Conservation (phyloP, 2,113 vertebrate species). For the Gobius niger region DNA sequence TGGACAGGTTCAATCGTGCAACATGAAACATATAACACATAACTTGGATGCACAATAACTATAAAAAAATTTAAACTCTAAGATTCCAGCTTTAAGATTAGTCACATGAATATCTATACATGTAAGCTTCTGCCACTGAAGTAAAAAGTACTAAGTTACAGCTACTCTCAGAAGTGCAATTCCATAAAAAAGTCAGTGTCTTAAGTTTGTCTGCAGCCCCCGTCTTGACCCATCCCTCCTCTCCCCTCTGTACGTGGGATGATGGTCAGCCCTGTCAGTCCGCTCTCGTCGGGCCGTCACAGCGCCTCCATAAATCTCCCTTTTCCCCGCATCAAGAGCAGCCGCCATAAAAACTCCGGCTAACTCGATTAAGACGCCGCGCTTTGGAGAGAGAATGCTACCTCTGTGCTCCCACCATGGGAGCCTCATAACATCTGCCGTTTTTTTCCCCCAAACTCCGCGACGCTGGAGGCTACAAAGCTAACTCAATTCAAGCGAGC, state of each 20-base stretch:
- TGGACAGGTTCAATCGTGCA: no score
- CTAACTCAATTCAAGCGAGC: slow-evolving; percentile 41
- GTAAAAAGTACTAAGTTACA: no score
- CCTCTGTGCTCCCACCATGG: slow-evolving; percentile 25
- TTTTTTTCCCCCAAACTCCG: slow-evolving; percentile 38
- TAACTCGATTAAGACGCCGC: slow-evolving; percentile 22
- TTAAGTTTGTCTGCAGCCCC: not conserved
- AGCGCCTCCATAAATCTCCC: slow-evolving; percentile 24
- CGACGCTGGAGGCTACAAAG: slow-evolving; percentile 1
- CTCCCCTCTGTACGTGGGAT: not conserved
- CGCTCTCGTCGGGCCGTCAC: slow-evolving; percentile 5
- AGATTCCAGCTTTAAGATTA: no score
- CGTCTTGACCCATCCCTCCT: not conserved
- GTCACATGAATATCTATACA: no score
- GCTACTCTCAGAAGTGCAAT: no score
- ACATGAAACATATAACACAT: no score
- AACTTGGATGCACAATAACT: no score
- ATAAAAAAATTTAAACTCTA: no score
- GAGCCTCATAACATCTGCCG: slow-evolving; percentile 28
- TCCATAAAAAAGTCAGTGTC: no score
- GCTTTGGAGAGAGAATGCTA: slow-evolving; percentile 15
- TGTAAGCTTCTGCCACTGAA: no score
- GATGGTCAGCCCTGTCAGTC: slow-evolving; percentile 12
- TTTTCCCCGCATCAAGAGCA: slow-evolving; percentile 1
- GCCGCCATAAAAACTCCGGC: slow-evolving; percentile 10